Percentiles rank a stretch among this genome's conserved stretches.
phyloP scores from a whole-genome alignment of 2,113 vertebrate species.

The Tetrax tetrax region DNA sequence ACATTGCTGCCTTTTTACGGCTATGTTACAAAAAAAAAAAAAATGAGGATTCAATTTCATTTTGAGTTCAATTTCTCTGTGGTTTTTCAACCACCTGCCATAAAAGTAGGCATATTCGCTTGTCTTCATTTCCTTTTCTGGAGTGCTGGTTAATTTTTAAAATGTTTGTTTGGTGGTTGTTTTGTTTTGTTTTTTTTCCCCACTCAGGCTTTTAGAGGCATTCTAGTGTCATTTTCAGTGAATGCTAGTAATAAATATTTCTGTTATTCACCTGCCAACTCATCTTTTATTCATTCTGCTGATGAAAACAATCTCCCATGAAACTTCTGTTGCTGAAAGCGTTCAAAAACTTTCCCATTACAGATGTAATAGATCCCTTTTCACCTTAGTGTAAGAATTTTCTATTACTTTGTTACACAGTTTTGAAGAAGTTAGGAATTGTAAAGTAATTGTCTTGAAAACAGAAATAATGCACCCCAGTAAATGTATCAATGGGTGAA shows the following conservation, averaged over 20 bases:
- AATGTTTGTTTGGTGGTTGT: too few species aligned
- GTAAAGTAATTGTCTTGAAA: too few species aligned
- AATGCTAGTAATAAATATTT: slow-evolving; percentile 54
- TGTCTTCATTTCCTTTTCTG: background rate
- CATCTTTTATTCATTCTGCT: slow-evolving; percentile 67
- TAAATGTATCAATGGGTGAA: background rate
- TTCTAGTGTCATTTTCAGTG: slow-evolving; percentile 8
- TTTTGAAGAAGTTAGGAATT: background rate
- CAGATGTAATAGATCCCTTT: background rate
- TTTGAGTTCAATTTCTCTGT: background rate
- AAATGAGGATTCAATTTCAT: background rate
- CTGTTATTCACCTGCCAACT: slow-evolving; percentile 34
- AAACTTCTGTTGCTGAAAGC: slow-evolving; percentile 18
- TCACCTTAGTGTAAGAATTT: background rate
- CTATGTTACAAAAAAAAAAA: background rate
- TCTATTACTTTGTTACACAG: background rate
- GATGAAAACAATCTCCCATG: background rate
- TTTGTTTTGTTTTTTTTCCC: background rate
- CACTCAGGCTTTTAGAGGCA: background rate
- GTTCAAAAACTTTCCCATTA: background rate
- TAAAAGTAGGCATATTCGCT: background rate
- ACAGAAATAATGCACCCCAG: background rate
- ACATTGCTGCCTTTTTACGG: background rate
- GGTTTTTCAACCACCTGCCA: background rate
- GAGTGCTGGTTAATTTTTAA: background rate